Evolutionary conservation across 2,888 invertebrate species (phyloP).

Genomic region (Synanthedon andrenaeformis): DNA sequence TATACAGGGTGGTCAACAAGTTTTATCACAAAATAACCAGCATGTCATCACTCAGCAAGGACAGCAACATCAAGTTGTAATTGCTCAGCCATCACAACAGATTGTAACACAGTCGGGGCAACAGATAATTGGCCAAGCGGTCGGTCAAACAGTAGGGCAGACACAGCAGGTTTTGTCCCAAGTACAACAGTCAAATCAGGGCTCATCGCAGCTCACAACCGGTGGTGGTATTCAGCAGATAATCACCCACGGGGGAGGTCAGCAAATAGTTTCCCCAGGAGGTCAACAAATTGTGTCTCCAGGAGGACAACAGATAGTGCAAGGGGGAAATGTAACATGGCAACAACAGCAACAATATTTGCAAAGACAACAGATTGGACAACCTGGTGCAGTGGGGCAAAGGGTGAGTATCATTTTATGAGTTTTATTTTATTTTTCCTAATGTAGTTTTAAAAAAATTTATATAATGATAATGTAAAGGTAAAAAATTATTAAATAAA

Average conservation of each 20-base stretch:
- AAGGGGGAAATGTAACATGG: constrained; percentile 56
- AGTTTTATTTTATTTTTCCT: too few species aligned
- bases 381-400: constrained; percentile 62
- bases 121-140: constrained; percentile 53
- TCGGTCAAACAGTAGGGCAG: constrained; percentile 50
- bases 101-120: constrained; percentile 60
- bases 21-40: constrained; percentile 59
- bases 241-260: constrained; percentile 60
- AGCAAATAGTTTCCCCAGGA: constrained; percentile 59
- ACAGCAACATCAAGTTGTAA: constrained; percentile 60
- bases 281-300: constrained; percentile 59
- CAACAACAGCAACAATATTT: constrained; percentile 62
- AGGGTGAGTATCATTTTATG: constrained; percentile 33
- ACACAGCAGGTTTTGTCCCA: constrained; percentile 54
- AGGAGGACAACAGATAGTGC: constrained; percentile 55
- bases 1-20: constrained; percentile 54
- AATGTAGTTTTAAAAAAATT: too few species aligned
- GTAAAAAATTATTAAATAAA: too few species aligned
- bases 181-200: constrained; percentile 54
- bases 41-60: constrained; percentile 63
- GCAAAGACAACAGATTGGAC: constrained; percentile 64
- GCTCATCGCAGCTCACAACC: constrained; percentile 33
- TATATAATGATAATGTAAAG: too few species aligned
- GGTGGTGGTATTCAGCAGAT: constrained; percentile 63
- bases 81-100: constrained; percentile 61